Conservation (phyloP, 2,888 invertebrate species). For the Oscheius sp. region DNA sequence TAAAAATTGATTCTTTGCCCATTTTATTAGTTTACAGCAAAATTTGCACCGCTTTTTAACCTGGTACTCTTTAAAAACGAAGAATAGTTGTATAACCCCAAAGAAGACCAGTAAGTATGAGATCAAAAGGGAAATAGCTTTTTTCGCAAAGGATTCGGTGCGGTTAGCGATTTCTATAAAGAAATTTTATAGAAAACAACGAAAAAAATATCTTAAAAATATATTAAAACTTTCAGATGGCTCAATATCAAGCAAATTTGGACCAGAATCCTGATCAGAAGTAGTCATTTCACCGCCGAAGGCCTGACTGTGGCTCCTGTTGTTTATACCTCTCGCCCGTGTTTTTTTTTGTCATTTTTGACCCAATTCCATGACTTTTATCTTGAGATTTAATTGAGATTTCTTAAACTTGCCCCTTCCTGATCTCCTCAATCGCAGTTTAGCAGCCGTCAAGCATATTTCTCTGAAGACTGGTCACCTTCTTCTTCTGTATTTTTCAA, state of each 20-base stretch:
- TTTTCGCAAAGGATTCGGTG: too few relatives aligned
- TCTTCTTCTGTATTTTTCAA: too few relatives aligned
- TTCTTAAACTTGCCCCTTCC: not conserved
- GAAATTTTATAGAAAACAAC: not conserved
- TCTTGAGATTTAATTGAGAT: not conserved
- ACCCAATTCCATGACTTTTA: too few relatives aligned
- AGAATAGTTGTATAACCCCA: too few relatives aligned
- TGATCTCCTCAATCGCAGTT: not conserved
- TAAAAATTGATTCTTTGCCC: too few relatives aligned
- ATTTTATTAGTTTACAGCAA: too few relatives aligned
- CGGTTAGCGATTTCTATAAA: too few relatives aligned
- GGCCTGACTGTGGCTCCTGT: not conserved
- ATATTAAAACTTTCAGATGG: slow-evolving; percentile 39
- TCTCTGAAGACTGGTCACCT: not conserved
- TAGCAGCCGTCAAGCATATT: not conserved
- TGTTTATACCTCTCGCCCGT: not conserved
- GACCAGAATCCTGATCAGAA: slow-evolving; percentile 40
- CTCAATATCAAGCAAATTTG: slow-evolving; percentile 55
- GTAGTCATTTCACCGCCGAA: not conserved
- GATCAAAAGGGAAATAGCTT: too few relatives aligned
- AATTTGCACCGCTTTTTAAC: too few relatives aligned
- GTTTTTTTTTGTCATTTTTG: not conserved
- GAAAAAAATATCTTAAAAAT: too few relatives aligned
- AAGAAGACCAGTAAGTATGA: too few relatives aligned
- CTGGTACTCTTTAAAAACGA: too few relatives aligned